phyloP scores from a whole-genome alignment of 2,888 invertebrate species.

The Clostera curtula region DNA sequence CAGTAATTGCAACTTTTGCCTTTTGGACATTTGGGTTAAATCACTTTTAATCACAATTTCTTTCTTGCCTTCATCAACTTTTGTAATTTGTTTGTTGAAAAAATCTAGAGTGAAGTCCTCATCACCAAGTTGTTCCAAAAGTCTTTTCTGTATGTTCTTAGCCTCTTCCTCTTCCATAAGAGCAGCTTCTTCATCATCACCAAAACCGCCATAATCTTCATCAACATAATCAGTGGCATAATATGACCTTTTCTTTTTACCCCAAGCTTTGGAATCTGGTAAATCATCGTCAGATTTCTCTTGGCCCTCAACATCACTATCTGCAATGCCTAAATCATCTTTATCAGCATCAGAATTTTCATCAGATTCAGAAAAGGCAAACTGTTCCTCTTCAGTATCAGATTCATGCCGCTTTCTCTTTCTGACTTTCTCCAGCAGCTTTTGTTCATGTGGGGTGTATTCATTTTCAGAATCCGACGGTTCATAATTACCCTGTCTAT shows the following conservation, averaged over 20 bases:
- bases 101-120: constrained; percentile 82
- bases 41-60: constrained; percentile 82
- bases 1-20: constrained; percentile 84
- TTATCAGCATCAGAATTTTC: constrained; percentile 60
- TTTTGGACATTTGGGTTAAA: constrained; percentile 81
- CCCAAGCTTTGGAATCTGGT: constrained; percentile 92
- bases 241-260: constrained; percentile 83
- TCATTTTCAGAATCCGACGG: constrained; percentile 84
- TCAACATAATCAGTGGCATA: constrained; percentile 94
- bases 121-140: constrained; percentile 85
- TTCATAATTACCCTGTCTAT: constrained; percentile 74
- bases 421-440: constrained; percentile 75
- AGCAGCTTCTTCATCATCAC: constrained; percentile 80
- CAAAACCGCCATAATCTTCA: constrained; percentile 85
- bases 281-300: constrained; percentile 80
- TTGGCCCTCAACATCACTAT: constrained; percentile 86
- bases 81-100: constrained; percentile 50
- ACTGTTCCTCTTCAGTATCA: constrained; percentile 78
- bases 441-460: constrained; percentile 78
- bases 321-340: constrained; percentile 68
- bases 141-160: constrained; percentile 83
- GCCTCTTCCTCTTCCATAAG: constrained; percentile 89
- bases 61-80: constrained; percentile 58
- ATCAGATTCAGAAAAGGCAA: constrained; percentile 73
- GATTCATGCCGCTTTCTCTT: constrained; percentile 69